Base-by-base conservation (phyloP, 1,140 invertebrate species). In the Lepidostoma basale region DNA sequence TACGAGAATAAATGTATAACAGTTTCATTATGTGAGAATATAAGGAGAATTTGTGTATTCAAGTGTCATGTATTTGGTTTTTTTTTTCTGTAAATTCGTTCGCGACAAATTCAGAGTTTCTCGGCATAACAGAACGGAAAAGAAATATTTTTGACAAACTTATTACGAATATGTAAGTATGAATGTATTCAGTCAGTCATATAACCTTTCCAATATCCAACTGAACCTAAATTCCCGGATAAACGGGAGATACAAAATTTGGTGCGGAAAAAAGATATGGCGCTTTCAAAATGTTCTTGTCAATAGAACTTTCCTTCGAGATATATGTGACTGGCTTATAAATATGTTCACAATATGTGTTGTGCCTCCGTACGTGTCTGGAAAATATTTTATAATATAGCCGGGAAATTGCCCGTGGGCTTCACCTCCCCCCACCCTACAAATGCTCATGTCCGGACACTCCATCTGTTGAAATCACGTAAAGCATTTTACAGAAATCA, bases 301-400 rank as follows among this genome's bases (percentile, higher is more conserved):
- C 54, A 59, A 59, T 59, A 59, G 54, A 59, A 33, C 54, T 59
- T 59, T 59, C 36, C 20, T 20, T 59, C 9, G 33, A 59, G 54
- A 59, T 59, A 59, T 59, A 59, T 59, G 54, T 59, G 54, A 59
- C 30, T 25, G 36, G 54, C 54, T 59, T 59, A 59, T 59, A 59
- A 59, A 59, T 59, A 33, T 40, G 30, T 59, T 59, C 54, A 59
- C 54, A 59, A 59, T 59, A 59, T 59, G 54, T 59, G 54, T 59
- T 59, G 30, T 59, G 49, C 36, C 14, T 9, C 54, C 12, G 30
- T 59, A 59, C 54, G 54, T 59, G 54, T 59, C 22, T 59, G 20
- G 54, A 59, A 59, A 59, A 39, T 39, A 39, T 59, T 59, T 40
- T 59, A 59, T 59, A 59, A 59, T 59, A 59, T 33, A 22, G 10